Evolutionary conservation across 1,140 invertebrate species (phyloP).

Genomic region (Drosophila virilis): DNA sequence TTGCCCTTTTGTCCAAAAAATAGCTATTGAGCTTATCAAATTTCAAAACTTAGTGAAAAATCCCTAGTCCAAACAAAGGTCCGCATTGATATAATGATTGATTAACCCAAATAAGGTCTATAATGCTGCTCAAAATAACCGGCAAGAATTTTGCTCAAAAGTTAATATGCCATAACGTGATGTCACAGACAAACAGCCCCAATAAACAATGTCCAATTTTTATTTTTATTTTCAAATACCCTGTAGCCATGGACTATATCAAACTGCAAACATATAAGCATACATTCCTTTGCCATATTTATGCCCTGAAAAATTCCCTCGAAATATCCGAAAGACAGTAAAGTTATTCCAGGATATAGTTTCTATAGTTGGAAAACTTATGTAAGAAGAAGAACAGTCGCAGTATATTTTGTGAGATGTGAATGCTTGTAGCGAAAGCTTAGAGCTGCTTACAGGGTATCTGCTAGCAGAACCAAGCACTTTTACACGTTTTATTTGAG

Average conservation of each 20-base stretch:
- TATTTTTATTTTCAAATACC: neutral
- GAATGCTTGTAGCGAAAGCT: no score
- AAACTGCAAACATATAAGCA: no score
- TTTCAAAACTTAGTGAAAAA: slow-evolving; percentile 12
- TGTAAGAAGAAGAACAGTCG: no score
- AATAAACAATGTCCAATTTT: neutral
- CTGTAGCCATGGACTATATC: neutral
- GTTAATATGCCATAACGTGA: slow-evolving; percentile 58
- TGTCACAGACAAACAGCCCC: slow-evolving; percentile 9
- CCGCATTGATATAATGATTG: slow-evolving; percentile 23
- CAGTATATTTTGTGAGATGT: no score
- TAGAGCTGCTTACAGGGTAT: neutral
- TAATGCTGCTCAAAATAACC: slow-evolving; percentile 2
- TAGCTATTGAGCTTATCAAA: slow-evolving; percentile 15
- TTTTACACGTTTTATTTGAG: neutral
- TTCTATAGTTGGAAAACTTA: no score
- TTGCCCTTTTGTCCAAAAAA: neutral
- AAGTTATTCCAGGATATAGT: no score
- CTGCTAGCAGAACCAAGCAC: neutral
- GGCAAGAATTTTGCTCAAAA: slow-evolving; percentile 28
- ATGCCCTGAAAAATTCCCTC: no score
- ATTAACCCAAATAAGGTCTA: slow-evolving; percentile 22
- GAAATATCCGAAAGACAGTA: no score
- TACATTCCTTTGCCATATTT: no score
- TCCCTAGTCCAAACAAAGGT: neutral